Evolutionary conservation across 2,797 vertebrate genomes (phyloP).

Genomic region (Onychomys leucogaster): DNA sequence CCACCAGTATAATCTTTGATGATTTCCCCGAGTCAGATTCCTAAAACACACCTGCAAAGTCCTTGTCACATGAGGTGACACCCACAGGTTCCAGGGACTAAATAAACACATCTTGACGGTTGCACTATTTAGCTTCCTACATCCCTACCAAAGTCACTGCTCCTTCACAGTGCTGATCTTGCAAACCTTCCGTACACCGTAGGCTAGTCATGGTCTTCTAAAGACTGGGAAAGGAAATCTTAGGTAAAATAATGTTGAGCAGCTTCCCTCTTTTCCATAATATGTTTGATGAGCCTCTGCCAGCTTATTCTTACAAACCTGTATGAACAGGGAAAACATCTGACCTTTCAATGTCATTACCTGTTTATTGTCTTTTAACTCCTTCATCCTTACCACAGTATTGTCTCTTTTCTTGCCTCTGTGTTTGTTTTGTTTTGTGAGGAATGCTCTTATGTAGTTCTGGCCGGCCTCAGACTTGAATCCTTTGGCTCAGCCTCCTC

Average conservation of each 20-base stretch:
- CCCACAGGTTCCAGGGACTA: neutral
- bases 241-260: neutral
- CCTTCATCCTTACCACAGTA: neutral
- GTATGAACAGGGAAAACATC: neutral
- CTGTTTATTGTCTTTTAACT: neutral
- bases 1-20: neutral
- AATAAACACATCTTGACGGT: neutral
- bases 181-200: neutral
- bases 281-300: neutral
- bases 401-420: neutral
- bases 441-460: neutral
- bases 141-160: neutral
- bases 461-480: neutral
- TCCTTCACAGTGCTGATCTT: neutral
- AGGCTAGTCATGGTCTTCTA: neutral
- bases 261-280: neutral
- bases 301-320: neutral
- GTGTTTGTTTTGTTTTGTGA: neutral
- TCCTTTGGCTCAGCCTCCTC: neutral
- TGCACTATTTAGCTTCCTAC: neutral
- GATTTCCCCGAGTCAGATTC: conserved; percentile 17
- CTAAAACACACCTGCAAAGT: conserved; percentile 39
- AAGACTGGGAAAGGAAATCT: neutral
- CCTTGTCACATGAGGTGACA: neutral
- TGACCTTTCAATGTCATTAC: neutral